phyloP scores from a whole-genome alignment of 2,113 vertebrate species.

The Bos taurus region DNA sequence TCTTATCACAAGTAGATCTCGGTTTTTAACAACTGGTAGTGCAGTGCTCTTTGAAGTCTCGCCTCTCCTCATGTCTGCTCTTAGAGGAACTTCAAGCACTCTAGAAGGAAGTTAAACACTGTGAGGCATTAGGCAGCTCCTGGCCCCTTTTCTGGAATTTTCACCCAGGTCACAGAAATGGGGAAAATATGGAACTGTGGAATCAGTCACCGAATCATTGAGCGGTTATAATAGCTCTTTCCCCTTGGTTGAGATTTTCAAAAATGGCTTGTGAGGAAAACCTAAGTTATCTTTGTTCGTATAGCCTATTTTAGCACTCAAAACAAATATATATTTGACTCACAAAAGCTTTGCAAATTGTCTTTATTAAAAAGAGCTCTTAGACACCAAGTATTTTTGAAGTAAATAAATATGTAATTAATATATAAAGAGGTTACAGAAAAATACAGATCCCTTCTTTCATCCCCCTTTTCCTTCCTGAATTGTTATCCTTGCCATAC shows the following conservation, averaged over 20 bases:
- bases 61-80: not conserved
- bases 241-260: not conserved
- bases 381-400: not conserved
- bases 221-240: not conserved
- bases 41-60: not conserved
- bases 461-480: not conserved
- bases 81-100: not conserved
- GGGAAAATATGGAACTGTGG: not conserved
- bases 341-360: not conserved
- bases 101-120: not conserved
- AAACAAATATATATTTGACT: not conserved
- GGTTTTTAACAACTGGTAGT: not conserved
- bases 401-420: not conserved
- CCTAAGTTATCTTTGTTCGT: not conserved
- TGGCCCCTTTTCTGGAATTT: not conserved
- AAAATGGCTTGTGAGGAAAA: not conserved
- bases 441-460: not conserved
- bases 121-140: not conserved
- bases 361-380: constrained; percentile 12
- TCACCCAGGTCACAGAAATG: not conserved
- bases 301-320: not conserved
- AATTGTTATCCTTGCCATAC: not conserved
- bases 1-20: not conserved
- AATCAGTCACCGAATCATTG: not conserved
- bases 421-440: not conserved